Percentiles rank a stretch among this genome's conserved stretches.
Evolutionary conservation across 2,113 vertebrate genomes (phyloP).

Genomic region (Lasiurus cinereus): DNA sequence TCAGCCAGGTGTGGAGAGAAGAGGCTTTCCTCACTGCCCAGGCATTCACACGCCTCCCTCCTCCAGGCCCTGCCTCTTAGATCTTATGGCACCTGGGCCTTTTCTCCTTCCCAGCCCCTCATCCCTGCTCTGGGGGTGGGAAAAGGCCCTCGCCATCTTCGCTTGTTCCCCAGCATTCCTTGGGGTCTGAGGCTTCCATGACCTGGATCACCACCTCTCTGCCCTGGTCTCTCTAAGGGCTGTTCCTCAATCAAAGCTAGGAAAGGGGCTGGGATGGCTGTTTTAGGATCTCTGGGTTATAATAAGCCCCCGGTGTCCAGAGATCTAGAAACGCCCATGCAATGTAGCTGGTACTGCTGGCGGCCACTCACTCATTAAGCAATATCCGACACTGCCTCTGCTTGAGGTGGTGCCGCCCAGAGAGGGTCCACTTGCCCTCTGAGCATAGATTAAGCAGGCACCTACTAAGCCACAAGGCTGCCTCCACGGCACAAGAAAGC

Average conservation of each 20-base stretch:
- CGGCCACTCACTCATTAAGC: fast-evolving
- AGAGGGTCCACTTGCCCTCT: fast-evolving
- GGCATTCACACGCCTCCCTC: neutral
- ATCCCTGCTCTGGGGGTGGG: too few relatives aligned
- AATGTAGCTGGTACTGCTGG: neutral
- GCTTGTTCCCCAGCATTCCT: fast-evolving
- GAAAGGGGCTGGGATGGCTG: neutral
- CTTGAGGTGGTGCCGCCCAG: neutral
- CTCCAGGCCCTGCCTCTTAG: neutral
- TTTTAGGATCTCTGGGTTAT: neutral
- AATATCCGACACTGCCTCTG: neutral
- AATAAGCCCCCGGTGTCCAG: neutral
- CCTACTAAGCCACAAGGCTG: fast-evolving
- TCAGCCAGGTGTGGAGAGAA: constrained; percentile 91
- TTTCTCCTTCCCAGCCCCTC: neutral
- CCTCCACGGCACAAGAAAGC: neutral
- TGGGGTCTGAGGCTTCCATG: neutral
- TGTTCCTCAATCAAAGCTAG: neutral
- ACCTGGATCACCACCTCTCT: neutral
- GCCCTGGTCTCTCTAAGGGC: neutral
- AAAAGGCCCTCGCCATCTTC: neutral
- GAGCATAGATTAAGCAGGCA: too few relatives aligned
- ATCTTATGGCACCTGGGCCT: fast-evolving
- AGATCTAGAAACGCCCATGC: neutral
- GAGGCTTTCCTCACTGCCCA: fast-evolving